Conservation (phyloP, 1,140 invertebrate genomes). For the Pachyrhynchus sulphureomaculatus region DNA sequence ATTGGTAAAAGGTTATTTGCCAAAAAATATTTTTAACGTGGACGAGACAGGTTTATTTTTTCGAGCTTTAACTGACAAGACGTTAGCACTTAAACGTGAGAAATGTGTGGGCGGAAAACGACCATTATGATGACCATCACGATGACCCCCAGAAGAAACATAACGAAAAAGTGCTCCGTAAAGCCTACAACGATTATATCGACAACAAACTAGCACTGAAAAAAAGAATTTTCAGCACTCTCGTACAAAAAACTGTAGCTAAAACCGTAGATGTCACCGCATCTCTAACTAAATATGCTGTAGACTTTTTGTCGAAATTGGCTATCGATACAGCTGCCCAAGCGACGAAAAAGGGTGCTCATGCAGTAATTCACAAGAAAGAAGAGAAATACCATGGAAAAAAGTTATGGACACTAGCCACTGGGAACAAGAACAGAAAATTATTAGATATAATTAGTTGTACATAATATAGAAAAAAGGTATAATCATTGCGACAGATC, state of each 20-base stretch:
- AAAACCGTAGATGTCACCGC: conserved; percentile 20
- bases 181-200: conserved; percentile 5
- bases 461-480: too few species aligned
- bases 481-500: too few species aligned
- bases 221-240: neutral
- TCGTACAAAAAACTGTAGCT: conserved; percentile 10
- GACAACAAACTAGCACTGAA: conserved; percentile 5
- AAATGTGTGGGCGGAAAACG: too few species aligned
- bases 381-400: neutral
- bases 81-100: too few species aligned
- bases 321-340: conserved; percentile 16
- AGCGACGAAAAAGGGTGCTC: conserved; percentile 7
- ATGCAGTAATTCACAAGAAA: conserved; percentile 12
- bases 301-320: conserved; percentile 13
- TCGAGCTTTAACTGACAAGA: too few species aligned
- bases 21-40: too few species aligned
- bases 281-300: conserved; percentile 1
- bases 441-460: neutral
- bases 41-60: too few species aligned
- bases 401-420: neutral
- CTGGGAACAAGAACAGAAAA: neutral
- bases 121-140: too few species aligned
- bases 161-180: conserved; percentile 6
- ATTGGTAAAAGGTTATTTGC: too few species aligned
- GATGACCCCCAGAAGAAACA: neutral